phyloP scores from a whole-genome alignment of 1,140 invertebrate species.

The Metopolophium dirhodum region DNA sequence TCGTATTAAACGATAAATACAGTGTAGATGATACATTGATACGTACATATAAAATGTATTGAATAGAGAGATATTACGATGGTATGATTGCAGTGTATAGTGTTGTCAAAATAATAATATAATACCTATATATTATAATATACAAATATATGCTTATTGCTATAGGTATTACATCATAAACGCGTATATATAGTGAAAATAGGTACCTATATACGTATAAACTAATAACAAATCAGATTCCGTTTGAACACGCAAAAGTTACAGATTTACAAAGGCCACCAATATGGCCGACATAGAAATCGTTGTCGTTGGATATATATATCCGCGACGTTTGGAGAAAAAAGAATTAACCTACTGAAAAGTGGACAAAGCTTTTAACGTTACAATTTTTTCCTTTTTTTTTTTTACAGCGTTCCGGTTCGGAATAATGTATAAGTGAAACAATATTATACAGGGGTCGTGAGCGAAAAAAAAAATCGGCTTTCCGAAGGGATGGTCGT shows the following conservation, averaged over 20 bases:
- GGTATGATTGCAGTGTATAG: neutral
- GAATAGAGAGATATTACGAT: neutral
- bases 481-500: slow-evolving; percentile 37
- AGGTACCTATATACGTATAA: neutral
- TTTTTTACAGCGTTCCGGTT: slow-evolving; percentile 13
- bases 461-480: slow-evolving; percentile 27
- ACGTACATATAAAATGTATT: neutral
- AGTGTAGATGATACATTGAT: neutral
- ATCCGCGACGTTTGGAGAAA: neutral
- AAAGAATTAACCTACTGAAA: slow-evolving; percentile 56
- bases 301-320: slow-evolving; percentile 4
- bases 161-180: neutral
- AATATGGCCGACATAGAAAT: neutral
- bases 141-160: neutral
- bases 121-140: neutral
- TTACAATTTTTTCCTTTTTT: slow-evolving; percentile 33
- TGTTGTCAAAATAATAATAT: neutral
- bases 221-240: neutral
- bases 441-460: slow-evolving; percentile 53
- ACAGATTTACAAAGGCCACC: neutral
- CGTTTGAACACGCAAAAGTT: neutral
- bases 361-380: slow-evolving; percentile 56
- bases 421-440: slow-evolving; percentile 56
- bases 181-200: neutral
- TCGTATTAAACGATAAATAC: neutral